A percentile compares a stretch with the other conserved stretches of the same genome.
These are phyloP conservation scores for Hippocampus mohnikei DNA, from an alignment of 2,113 vertebrate species.

Conservation along the genomic window DNA sequence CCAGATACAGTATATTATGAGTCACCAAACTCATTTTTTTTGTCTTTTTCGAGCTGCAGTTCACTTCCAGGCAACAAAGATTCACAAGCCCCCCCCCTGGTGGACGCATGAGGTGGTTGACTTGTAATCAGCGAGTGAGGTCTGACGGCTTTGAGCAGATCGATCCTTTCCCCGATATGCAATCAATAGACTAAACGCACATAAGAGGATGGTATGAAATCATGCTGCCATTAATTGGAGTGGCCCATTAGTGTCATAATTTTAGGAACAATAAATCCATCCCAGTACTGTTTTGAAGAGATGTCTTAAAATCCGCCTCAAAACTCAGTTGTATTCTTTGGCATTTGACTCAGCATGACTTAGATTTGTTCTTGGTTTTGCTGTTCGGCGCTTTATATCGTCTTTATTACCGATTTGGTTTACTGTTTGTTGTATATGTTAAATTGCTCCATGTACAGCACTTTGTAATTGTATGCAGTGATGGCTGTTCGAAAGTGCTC, in stretches of 20 bases:
- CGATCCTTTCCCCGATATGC: constrained; percentile 31
- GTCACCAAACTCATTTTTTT: not conserved
- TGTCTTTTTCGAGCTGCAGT: not conserved
- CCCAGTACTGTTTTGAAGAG: too few species aligned
- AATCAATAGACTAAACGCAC: constrained; percentile 55
- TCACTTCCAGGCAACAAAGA: not conserved
- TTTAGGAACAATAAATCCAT: not conserved
- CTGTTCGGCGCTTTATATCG: too few species aligned
- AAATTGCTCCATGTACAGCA: too few species aligned
- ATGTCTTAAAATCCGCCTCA: too few species aligned
- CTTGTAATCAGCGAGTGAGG: constrained; percentile 20
- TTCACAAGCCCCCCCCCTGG: constrained; percentile 28
- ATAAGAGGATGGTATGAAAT: constrained; percentile 34
- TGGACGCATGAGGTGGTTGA: not conserved
- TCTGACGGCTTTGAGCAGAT: constrained; percentile 17
- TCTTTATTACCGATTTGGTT: too few species aligned
- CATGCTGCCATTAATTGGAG: constrained; percentile 24
- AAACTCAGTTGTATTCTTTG: too few species aligned
- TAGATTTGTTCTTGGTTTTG: too few species aligned
- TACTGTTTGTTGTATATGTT: too few species aligned
- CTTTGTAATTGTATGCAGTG: too few species aligned
- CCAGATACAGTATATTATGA: not conserved
- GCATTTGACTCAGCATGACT: too few species aligned
- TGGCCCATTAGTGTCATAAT: not conserved
- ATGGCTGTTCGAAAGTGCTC: too few species aligned